Conservation (phyloP, 2,113 vertebrate species). For the Recurvirostra avosetta region DNA sequence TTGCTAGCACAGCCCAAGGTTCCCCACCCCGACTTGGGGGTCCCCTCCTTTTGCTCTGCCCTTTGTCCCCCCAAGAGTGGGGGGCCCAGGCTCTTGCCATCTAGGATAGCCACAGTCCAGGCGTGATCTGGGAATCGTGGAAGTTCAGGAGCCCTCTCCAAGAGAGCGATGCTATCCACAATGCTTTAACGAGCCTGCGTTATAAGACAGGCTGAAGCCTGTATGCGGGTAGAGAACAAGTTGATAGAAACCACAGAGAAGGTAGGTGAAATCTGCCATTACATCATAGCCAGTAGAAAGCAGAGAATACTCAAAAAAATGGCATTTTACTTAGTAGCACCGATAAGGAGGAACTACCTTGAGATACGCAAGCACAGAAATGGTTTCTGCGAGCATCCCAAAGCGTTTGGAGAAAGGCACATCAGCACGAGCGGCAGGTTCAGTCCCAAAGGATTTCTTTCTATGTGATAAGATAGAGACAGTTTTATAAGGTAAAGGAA, state of each 20-base stretch:
- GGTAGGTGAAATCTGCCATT: not conserved
- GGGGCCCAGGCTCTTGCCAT: not conserved
- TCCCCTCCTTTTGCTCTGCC: not conserved
- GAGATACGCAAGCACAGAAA: accelerated
- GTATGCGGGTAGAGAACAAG: not conserved
- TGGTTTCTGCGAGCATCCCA: not conserved
- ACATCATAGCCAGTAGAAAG: accelerated
- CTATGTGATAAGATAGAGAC: not conserved
- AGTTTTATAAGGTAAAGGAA: not conserved
- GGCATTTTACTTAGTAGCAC: not conserved
- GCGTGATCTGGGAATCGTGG: accelerated
- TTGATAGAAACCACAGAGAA: not conserved
- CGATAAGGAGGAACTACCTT: not conserved
- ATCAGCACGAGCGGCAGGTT: accelerated
- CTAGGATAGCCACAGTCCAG: accelerated
- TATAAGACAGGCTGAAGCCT: not conserved
- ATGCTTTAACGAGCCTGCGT: accelerated
- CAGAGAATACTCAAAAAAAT: not conserved
- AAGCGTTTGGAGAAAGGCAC: not conserved
- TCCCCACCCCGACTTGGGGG: not conserved
- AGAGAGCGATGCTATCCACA: accelerated
- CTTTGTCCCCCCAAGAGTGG: not conserved
- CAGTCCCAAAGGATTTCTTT: not conserved
- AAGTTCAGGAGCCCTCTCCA: not conserved
- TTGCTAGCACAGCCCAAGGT: not conserved